Conservation (phyloP, 2,113 vertebrate species). For the Okapia johnstoni region DNA sequence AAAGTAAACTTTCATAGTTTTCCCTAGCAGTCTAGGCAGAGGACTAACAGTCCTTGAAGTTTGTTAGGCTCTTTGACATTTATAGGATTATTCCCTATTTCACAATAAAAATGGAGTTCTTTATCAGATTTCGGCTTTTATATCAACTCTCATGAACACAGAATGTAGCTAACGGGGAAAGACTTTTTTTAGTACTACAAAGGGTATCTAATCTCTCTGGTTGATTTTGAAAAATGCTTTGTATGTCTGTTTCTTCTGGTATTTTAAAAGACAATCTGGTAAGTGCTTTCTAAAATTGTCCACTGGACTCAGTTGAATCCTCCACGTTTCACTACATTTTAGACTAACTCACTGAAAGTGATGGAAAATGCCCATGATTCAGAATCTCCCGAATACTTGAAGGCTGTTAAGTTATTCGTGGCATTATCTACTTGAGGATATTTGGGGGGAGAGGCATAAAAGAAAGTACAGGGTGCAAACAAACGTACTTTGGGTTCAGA, state of each 20-base stretch:
- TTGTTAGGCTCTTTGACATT: background rate
- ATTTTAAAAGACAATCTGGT: conserved; percentile 21
- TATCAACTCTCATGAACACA: background rate
- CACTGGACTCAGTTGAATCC: background rate
- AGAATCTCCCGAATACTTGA: background rate
- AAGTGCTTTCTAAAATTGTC: conserved; percentile 20
- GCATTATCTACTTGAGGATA: background rate
- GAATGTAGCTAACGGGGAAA: background rate
- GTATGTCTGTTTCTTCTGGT: background rate
- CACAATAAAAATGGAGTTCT: background rate
- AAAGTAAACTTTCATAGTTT: background rate
- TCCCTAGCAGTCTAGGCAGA: background rate
- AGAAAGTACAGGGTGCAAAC: background rate
- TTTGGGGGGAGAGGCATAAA: background rate
- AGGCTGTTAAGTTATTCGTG: background rate
- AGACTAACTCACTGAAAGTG: background rate
- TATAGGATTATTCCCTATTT: background rate
- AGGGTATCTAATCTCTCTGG: background rate
- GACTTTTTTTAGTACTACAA: background rate
- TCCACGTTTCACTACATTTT: background rate
- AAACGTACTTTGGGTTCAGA: background rate
- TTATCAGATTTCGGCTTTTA: background rate
- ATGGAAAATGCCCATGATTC: background rate
- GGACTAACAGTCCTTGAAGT: background rate
- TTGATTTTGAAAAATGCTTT: conserved; percentile 23